phyloP scores from a whole-genome alignment of 2,113 vertebrate species.

The Corythaixoides concolor region DNA sequence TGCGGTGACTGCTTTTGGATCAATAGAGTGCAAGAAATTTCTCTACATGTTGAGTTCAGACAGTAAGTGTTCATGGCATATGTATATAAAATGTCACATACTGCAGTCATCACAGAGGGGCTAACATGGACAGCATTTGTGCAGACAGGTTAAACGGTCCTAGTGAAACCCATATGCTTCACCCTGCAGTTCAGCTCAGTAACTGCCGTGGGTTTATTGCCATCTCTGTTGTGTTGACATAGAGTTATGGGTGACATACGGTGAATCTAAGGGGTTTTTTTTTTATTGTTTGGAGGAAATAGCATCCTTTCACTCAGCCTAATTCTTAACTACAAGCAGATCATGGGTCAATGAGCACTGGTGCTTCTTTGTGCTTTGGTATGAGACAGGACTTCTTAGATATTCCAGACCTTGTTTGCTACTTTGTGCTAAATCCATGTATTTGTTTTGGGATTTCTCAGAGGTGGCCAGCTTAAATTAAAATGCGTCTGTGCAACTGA shows the following conservation, averaged over 20 bases:
- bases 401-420: background rate
- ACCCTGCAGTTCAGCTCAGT: background rate
- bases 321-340: background rate
- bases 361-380: background rate
- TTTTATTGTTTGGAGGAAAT: background rate
- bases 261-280: background rate
- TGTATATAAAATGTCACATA: background rate
- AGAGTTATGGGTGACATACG: background rate
- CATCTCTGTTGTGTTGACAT: background rate
- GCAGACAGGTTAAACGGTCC: background rate
- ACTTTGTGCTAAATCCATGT: background rate
- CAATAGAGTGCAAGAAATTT: slow-evolving; percentile 77
- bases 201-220: background rate
- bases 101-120: background rate
- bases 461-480: background rate
- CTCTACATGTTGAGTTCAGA: slow-evolving; percentile 78
- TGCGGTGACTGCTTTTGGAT: slow-evolving; percentile 61
- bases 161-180: background rate
- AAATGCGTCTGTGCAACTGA: background rate
- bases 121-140: background rate
- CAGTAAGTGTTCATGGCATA: slow-evolving; percentile 61
- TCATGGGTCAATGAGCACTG: background rate
- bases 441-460: background rate
- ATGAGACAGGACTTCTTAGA: background rate
- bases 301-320: background rate